Evolutionary conservation across 2,888 invertebrate species (phyloP).

Genomic region (Apomyelois bistriatella): DNA sequence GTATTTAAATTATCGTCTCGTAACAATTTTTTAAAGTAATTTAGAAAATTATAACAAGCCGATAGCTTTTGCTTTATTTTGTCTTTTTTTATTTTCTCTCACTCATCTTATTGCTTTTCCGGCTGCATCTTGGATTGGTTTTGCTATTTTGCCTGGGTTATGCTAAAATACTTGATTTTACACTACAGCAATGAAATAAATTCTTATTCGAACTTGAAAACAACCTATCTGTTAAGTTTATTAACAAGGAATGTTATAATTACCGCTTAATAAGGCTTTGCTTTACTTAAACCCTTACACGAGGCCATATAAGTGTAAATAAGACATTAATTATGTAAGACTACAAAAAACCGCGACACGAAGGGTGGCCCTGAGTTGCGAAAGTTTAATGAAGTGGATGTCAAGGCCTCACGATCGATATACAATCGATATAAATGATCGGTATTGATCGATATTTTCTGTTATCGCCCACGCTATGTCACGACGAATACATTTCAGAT

Average conservation of each 20-base stretch:
- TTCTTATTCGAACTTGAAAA: not conserved
- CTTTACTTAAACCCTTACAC: not conserved
- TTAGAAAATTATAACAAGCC: too few relatives aligned
- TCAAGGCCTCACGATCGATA: constrained; percentile 48
- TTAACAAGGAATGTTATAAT: constrained; percentile 2
- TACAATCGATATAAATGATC: constrained; percentile 33
- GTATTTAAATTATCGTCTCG: too few relatives aligned
- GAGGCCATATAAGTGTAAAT: constrained; percentile 9
- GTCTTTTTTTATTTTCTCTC: too few relatives aligned
- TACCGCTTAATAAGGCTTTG: not conserved
- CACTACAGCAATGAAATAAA: too few relatives aligned
- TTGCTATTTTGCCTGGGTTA: too few relatives aligned
- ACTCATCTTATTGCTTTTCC: too few relatives aligned
- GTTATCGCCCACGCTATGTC: constrained; percentile 12
- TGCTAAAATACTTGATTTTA: too few relatives aligned
- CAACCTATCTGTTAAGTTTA: not conserved
- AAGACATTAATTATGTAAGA: constrained; percentile 33
- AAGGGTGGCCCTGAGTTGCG: constrained; percentile 55
- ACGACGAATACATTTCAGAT: constrained; percentile 1
- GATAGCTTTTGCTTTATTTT: too few relatives aligned
- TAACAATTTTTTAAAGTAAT: too few relatives aligned
- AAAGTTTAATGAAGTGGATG: constrained; percentile 50
- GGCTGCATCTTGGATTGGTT: too few relatives aligned
- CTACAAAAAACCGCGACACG: constrained; percentile 31
- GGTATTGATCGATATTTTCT: constrained; percentile 29